Conservation (phyloP, 2,888 invertebrate species). For the Neoascia interrupta region DNA sequence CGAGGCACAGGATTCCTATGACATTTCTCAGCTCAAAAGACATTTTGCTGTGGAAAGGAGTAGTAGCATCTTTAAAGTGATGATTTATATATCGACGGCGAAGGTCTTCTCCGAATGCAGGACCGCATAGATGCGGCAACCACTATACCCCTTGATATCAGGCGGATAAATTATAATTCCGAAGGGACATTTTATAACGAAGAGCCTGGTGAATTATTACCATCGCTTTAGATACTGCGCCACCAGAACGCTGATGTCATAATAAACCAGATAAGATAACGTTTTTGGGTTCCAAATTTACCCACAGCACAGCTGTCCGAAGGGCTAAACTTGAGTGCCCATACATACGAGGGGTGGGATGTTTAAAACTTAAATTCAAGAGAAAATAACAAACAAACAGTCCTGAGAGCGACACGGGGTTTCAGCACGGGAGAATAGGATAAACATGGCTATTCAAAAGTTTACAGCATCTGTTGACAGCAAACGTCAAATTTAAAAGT, state of each 20-base stretch:
- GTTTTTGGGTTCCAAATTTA: conserved; percentile 33
- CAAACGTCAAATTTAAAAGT: no score
- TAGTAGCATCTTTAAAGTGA: conserved; percentile 9
- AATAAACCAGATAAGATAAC: conserved; percentile 42
- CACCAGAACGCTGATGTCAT: conserved; percentile 43
- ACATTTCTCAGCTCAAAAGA: conserved; percentile 3
- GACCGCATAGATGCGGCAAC: no score
- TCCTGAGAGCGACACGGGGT: no score
- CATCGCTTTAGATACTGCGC: conserved; percentile 17
- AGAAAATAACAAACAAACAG: no score
- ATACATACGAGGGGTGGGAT: not conserved
- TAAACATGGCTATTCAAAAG: no score
- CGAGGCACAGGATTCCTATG: conserved; percentile 1
- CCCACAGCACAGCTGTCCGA: not conserved
- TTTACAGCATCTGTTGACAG: no score
- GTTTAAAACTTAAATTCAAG: no score
- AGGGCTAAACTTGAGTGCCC: not conserved
- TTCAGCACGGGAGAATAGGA: no score
- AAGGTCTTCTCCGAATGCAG: conserved; percentile 12
- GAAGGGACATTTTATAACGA: no score
- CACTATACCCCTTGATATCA: conserved; percentile 17
- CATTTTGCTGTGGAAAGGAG: not conserved
- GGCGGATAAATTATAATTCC: conserved; percentile 41
- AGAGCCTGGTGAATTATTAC: not conserved
- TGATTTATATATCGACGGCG: conserved; percentile 33